Percentiles rank a stretch among this genome's conserved stretches.
Evolutionary conservation across 2,888 invertebrate genomes (phyloP).

Genomic region (Melangyna quadrimaculata): DNA sequence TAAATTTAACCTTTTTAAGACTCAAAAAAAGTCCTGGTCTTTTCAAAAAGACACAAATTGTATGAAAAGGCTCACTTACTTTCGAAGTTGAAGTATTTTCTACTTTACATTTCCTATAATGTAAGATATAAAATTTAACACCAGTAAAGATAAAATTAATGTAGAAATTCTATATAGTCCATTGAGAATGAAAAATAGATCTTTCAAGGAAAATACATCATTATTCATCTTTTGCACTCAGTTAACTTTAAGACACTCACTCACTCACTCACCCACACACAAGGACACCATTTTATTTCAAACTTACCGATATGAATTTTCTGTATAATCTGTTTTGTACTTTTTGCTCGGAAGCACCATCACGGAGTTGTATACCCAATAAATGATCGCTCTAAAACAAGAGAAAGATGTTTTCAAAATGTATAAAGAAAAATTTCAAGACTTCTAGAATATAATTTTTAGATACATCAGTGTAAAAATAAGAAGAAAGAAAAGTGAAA

Average conservation of each 20-base stretch:
- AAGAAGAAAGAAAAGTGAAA: slow-evolving; percentile 21
- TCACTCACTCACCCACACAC: not conserved
- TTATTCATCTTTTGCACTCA: not conserved
- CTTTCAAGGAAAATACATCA: not conserved
- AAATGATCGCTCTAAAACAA: slow-evolving; percentile 89
- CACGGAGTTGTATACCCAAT: slow-evolving; percentile 94
- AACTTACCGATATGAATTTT: slow-evolving; percentile 89
- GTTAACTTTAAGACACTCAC: not conserved
- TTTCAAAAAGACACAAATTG: too few species aligned
- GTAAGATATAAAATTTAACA: not conserved
- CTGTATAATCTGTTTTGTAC: slow-evolving; percentile 90
- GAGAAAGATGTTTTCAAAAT: slow-evolving; percentile 33
- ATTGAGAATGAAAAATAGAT: slow-evolving; percentile 7
- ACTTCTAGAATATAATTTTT: slow-evolving; percentile 42
- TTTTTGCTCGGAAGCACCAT: slow-evolving; percentile 95
- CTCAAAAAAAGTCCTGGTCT: too few species aligned
- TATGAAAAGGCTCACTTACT: too few species aligned
- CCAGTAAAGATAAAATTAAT: not conserved
- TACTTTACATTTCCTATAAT: not conserved
- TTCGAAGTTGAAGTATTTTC: too few species aligned
- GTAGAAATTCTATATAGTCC: not conserved
- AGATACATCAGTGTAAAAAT: not conserved
- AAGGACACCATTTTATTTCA: not conserved
- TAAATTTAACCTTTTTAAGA: too few species aligned
- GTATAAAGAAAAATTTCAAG: slow-evolving; percentile 35